Percentiles rank a stretch among this genome's conserved stretches.
These are phyloP conservation scores for Dascyllus trimaculatus DNA, from an alignment of 2,113 vertebrate species.

Conservation along the genomic window DNA sequence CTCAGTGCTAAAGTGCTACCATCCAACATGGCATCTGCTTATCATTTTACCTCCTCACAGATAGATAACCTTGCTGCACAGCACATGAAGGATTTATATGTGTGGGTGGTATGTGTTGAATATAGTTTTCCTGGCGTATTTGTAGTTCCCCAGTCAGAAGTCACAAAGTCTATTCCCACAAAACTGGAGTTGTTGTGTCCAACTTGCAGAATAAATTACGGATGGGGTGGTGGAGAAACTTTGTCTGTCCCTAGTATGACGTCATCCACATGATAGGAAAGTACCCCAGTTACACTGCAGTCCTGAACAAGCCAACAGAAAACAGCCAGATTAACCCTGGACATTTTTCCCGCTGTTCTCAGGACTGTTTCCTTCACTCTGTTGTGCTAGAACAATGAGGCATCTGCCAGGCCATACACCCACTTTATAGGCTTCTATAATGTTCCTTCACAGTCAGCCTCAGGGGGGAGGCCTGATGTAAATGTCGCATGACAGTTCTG, in stretches of 20 bases:
- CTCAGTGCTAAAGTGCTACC: no score
- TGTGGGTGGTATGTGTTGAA: background rate
- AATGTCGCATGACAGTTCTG: background rate
- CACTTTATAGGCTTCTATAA: background rate
- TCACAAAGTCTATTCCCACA: background rate
- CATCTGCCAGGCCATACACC: constrained; percentile 8
- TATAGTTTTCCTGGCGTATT: background rate
- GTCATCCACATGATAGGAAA: background rate
- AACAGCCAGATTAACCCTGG: background rate
- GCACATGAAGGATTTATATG: background rate
- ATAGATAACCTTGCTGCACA: no score
- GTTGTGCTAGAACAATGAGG: constrained; percentile 1
- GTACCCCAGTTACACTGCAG: background rate
- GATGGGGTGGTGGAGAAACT: background rate
- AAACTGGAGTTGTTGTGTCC: background rate
- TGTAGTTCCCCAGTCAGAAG: background rate
- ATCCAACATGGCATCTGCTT: no score
- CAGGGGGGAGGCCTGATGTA: background rate
- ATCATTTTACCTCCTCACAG: no score
- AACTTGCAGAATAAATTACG: background rate
- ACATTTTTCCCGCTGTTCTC: background rate
- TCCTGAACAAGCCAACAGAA: background rate
- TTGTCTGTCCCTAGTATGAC: background rate
- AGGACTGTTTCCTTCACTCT: background rate
- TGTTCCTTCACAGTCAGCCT: background rate